Conservation (phyloP, 2,113 vertebrate genomes). For the Siniperca knerii region DNA sequence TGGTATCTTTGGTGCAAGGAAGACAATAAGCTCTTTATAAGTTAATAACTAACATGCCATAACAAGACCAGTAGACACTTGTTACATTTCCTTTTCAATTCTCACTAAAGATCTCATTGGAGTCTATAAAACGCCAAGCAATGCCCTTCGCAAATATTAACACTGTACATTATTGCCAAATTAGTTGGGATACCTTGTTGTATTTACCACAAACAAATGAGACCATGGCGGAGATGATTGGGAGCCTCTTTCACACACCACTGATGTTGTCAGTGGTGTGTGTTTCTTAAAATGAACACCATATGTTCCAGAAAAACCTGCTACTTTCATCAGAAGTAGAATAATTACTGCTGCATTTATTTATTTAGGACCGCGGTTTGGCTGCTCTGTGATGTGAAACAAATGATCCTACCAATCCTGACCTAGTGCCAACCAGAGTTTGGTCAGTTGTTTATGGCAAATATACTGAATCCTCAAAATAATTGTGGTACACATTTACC, state of each 20-base stretch:
- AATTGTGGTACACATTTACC: not conserved
- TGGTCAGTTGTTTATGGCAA: not conserved
- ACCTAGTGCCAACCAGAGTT: not conserved
- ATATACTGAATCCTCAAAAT: not conserved
- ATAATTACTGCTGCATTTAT: not conserved
- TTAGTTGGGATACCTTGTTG: not conserved
- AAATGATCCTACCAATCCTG: not conserved
- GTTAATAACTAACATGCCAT: not conserved
- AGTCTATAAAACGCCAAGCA: not conserved
- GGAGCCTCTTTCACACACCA: not conserved
- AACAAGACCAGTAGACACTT: not conserved
- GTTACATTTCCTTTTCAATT: not conserved
- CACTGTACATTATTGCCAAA: not conserved
- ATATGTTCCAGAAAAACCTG: not conserved
- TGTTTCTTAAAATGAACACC: not conserved
- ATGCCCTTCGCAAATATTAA: not conserved
- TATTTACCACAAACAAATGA: not conserved
- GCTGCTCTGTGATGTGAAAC: not conserved
- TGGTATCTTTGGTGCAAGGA: slow-evolving; percentile 88
- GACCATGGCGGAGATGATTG: not conserved
- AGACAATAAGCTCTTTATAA: not conserved
- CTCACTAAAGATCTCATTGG: not conserved
- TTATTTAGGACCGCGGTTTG: not conserved
- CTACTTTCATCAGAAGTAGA: not conserved
- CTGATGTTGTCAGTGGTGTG: not conserved